Evolutionary conservation across 1,140 invertebrate genomes (phyloP).

Genomic region (Macrobrachium rosenbergii): DNA sequence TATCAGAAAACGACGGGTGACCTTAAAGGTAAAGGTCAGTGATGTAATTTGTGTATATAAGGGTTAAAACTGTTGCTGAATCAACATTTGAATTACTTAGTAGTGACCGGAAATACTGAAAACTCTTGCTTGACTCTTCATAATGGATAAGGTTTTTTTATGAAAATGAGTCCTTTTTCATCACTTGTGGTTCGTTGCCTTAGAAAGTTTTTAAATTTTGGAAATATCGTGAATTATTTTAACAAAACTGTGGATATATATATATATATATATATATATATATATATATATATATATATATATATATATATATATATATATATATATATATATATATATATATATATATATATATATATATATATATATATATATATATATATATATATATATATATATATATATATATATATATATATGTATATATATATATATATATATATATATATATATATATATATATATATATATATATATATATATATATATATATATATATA

Average conservation of each 20-base stretch:
- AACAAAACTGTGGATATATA: background rate
- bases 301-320: slow-evolving; percentile 7
- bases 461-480: background rate
- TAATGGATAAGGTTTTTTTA: too few relatives aligned
- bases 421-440: slow-evolving; percentile 9
- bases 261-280: background rate
- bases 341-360: background rate
- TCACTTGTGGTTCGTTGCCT: too few relatives aligned
- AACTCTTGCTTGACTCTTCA: too few relatives aligned
- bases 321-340: background rate
- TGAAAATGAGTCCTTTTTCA: too few relatives aligned
- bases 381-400: background rate
- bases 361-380: background rate
- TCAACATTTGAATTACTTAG: too few relatives aligned
- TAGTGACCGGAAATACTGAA: too few relatives aligned
- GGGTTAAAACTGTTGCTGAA: too few relatives aligned
- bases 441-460: background rate
- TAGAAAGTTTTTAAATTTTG: too few relatives aligned
- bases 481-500: background rate
- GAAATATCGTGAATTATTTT: too few relatives aligned
- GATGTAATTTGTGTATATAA: too few relatives aligned
- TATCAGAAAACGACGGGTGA: too few relatives aligned
- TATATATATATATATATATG: background rate
- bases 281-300: background rate
- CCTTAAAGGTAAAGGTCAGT: too few relatives aligned